These are phyloP conservation scores for Osmoderma eremita DNA, from an alignment of 2,888 invertebrate species.

Conservation along the genomic window DNA sequence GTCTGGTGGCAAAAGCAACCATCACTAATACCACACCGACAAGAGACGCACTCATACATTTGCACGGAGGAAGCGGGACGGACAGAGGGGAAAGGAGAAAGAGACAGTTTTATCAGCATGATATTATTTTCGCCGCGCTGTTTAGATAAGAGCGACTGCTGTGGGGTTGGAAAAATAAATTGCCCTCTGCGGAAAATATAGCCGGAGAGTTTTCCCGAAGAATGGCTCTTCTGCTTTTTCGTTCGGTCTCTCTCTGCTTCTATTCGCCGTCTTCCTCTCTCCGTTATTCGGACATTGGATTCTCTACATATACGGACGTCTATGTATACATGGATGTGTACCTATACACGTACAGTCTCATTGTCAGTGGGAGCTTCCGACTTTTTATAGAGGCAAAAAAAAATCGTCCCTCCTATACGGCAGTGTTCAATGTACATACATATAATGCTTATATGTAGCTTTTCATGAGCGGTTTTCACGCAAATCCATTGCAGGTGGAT, in stretches of 20 bases:
- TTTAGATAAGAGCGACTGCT: slow-evolving; percentile 63
- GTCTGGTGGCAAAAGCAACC: background rate
- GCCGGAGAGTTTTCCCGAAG: slow-evolving; percentile 63
- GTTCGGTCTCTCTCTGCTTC: slow-evolving; percentile 29
- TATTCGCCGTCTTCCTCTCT: slow-evolving; percentile 21
- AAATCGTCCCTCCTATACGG: background rate
- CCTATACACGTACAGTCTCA: slow-evolving; percentile 21
- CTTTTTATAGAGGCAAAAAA: slow-evolving; percentile 7
- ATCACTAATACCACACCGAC: slow-evolving; percentile 12
- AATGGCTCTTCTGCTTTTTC: slow-evolving; percentile 57
- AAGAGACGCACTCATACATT: slow-evolving; percentile 5
- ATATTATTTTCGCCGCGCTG: slow-evolving; percentile 66
- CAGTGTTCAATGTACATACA: too few species aligned
- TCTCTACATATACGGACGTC: background rate
- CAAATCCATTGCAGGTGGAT: too few species aligned
- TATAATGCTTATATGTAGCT: too few species aligned
- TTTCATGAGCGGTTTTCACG: too few species aligned
- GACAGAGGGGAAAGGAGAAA: too few species aligned
- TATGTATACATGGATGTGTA: background rate
- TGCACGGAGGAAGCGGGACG: background rate
- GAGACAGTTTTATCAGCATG: slow-evolving; percentile 61
- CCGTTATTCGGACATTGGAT: background rate
- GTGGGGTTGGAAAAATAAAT: slow-evolving; percentile 65
- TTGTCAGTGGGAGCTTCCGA: slow-evolving; percentile 24
- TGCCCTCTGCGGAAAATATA: slow-evolving; percentile 65